Evolutionary conservation across 2,797 vertebrate genomes (phyloP).

Genomic region (Chiroxiphia lanceolata): DNA sequence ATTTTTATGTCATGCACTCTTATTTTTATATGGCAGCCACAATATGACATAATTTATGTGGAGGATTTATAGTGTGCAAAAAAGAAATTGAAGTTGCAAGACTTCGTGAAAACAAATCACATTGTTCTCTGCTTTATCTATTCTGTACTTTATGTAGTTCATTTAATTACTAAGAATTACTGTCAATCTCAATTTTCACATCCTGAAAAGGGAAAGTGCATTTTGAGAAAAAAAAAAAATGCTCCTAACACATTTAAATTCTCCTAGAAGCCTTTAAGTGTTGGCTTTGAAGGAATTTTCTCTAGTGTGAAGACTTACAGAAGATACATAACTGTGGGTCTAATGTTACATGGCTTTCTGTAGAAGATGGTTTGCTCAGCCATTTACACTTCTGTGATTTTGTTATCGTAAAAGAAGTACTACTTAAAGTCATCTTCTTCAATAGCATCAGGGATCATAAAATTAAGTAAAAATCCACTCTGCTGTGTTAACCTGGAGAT

Average conservation of each 20-base stretch:
- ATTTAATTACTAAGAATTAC: neutral
- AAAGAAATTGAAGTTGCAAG: neutral
- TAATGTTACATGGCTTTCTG: neutral
- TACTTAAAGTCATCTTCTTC: constrained; percentile 10
- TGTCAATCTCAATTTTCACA: neutral
- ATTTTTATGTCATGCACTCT: neutral
- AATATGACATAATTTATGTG: neutral
- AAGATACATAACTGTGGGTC: neutral
- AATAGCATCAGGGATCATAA: neutral
- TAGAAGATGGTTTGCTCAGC: neutral
- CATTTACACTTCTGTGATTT: neutral
- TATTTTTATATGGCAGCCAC: neutral
- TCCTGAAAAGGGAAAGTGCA: neutral
- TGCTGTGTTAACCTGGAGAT: neutral
- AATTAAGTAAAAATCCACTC: neutral
- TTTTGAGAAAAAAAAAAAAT: neutral
- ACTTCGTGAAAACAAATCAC: neutral
- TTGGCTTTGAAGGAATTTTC: neutral
- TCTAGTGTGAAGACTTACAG: neutral
- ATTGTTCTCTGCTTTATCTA: neutral
- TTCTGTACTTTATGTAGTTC: neutral
- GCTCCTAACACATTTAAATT: neutral
- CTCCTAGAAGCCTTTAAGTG: neutral
- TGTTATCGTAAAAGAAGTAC: neutral
- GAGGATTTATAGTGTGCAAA: neutral